Base-by-base conservation (phyloP, 1,140 invertebrate genomes). In the Orius laevigatus region DNA sequence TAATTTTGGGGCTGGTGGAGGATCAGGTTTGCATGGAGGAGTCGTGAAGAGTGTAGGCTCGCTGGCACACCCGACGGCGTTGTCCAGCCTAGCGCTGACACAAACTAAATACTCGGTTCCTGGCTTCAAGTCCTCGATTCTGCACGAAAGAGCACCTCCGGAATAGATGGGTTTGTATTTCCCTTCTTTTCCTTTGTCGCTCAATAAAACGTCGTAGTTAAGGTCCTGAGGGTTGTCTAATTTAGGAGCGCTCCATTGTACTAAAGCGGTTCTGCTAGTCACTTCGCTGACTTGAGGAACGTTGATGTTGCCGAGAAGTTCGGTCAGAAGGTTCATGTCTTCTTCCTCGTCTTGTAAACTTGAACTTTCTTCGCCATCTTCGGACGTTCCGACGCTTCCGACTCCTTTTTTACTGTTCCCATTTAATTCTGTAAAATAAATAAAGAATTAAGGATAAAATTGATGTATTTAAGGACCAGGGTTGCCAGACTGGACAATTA, bases 141-240 rank as follows among this genome's bases (percentile, higher is more conserved):
- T 71, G 63, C 75, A 79, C 14, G 77, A 79, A 15, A 77, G 67
- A n/a, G 76, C 76, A 25, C 69, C 65, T 12, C 79, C 79, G 47
- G 71, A 78, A 60, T 85, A 86, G 41, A 87, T 81, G 39, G 77
- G 75, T 66, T 84, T 84, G 64, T 83, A 88, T 58, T 77, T 77
- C 55, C 72, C 73, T 51, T 81, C 78, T 57, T 80, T 74, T 15
- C 75, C 78, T 56, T 79, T 79, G 58, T 88, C 84, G 56, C 76
- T 79, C 52, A 85, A 69, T 46, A 83, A 67, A 12, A 82, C 72
- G 61, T 87, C 81, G 64, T 86, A 87, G 25, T 73, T 72, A 48
- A 86, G 66, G 49, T 85, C 80, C 31, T 48, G 50, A 15, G 62
- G 62, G 47, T 72, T 66, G 38, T 71, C 63, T 36, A 69, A 60